Percentiles rank a stretch among this genome's conserved stretches.
Conservation (phyloP, 2,888 invertebrate genomes). For the Parnassius glacialis region DNA sequence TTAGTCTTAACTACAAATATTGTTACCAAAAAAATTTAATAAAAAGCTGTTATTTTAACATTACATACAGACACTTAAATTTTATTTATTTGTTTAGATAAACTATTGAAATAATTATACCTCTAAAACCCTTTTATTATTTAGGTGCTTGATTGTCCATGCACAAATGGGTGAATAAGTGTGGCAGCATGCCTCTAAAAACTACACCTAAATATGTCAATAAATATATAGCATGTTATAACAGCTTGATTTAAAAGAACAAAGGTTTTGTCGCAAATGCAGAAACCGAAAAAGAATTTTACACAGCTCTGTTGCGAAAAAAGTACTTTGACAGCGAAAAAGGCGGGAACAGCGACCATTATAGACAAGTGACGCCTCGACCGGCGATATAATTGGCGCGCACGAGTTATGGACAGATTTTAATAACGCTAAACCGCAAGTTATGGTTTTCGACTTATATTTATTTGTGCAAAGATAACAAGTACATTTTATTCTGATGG, state of each 20-base stretch:
- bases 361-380: conserved; percentile 82
- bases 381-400: conserved; percentile 57
- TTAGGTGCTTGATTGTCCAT: too few species aligned
- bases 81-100: too few species aligned
- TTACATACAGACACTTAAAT: too few species aligned
- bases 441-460: conserved; percentile 42
- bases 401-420: conserved; percentile 58
- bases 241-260: conserved; percentile 27
- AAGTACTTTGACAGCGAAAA: conserved; percentile 77
- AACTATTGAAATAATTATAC: too few species aligned
- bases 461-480: conserved; percentile 30
- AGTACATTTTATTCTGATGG: background rate
- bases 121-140: too few species aligned
- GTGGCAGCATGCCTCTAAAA: too few species aligned
- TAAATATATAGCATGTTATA: too few species aligned
- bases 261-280: conserved; percentile 36
- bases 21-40: too few species aligned
- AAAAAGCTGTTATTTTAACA: too few species aligned
- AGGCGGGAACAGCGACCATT: conserved; percentile 80
- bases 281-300: conserved; percentile 46
- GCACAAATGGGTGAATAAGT: too few species aligned
- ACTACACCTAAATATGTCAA: too few species aligned
- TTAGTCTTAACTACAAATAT: too few species aligned
- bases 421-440: conserved; percentile 48
- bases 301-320: conserved; percentile 66